A percentile compares a stretch with the other conserved stretches of the same genome.
These are phyloP conservation scores for Enteromius trimaculatus DNA, from an alignment of 2,797 vertebrate species.

Conservation along the genomic window DNA sequence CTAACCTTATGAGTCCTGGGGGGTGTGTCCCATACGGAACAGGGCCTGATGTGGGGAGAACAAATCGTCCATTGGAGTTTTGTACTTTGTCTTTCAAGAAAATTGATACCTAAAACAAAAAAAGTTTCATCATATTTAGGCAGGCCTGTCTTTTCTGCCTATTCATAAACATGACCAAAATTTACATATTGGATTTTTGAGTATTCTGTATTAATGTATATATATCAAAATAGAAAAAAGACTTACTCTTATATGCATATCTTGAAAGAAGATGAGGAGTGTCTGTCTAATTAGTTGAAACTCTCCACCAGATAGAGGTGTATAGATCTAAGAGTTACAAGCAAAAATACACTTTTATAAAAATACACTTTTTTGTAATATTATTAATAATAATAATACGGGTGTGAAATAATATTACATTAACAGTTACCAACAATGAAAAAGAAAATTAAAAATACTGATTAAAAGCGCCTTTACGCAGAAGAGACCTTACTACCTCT, in stretches of 20 bases:
- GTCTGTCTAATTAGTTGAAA: slow-evolving; percentile 97
- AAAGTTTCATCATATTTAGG: neutral
- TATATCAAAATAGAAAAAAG: neutral
- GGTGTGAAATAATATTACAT: neutral
- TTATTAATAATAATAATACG: neutral
- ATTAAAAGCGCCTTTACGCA: neutral
- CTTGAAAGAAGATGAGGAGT: slow-evolving; percentile 95
- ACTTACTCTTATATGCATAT: slow-evolving; percentile 97
- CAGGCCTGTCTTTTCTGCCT: neutral
- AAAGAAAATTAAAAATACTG: neutral
- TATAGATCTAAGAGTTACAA: slow-evolving; percentile 81
- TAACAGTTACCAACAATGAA: neutral
- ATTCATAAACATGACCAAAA: neutral
- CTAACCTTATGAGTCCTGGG: slow-evolving; percentile 91
- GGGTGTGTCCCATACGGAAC: slow-evolving; percentile 91
- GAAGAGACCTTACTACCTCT: slow-evolving; percentile 75
- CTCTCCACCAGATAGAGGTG: slow-evolving; percentile 85
- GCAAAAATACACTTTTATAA: neutral
- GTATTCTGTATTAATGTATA: neutral
- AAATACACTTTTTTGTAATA: too few species aligned
- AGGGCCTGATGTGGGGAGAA: slow-evolving; percentile 89
- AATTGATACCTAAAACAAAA: slow-evolving; percentile 89
- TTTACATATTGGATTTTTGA: neutral
- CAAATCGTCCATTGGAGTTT: slow-evolving; percentile 95
- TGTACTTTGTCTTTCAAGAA: slow-evolving; percentile 98